Evolutionary conservation across 2,113 vertebrate species (phyloP), one percentile per base, ranked within the genome.

Genomic region (Oceanites oceanicus): DNA sequence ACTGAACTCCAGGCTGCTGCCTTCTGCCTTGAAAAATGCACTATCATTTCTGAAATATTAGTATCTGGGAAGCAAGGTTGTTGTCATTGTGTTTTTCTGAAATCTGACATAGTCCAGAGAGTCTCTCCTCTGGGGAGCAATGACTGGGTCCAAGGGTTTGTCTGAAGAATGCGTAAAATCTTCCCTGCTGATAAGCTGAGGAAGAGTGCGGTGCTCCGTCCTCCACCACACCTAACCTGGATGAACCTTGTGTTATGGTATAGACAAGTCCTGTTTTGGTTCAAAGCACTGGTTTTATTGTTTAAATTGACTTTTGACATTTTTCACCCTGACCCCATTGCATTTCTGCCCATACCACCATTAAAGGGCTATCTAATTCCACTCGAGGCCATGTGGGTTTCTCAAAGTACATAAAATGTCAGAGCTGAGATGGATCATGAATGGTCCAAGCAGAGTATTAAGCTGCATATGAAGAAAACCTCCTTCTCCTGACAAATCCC

Each of bases 1-100:
- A 92, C 59, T 96, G 96, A 97, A 95, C 92, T 93, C 72, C 75
- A 92, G 88, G 72, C 90, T 88, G 63, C 85, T 93, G 95, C 82
- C 62, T 88, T 80, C 85, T 96, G 87, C 87, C 71, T 95, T 80
- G 71, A 82, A 76, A 94, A 92, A 75, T 27, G 26, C 45, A 40
- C 20, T 79, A 61, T 61, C 50, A 6, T 71, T 86, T 88, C 88
- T 84, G 42, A 76, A 93, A 63, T 29, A 62, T 2, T 58, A 59
- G 63, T 15, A 80, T 70, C 67, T 88, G 90, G 11, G 7, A 92
- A 79, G 45, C 47, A 50, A 36, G 7, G 71, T 34, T 27, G 30
- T 36, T 59, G 32, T 40, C 1, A 1, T 59, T 0, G 2, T 76
- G 45, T 32, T 95, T 86, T 73, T 42, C 81, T 92, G 90, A 79